Evolutionary conservation across 2,113 vertebrate species (phyloP).

Genomic region (Cheilinus undulatus): DNA sequence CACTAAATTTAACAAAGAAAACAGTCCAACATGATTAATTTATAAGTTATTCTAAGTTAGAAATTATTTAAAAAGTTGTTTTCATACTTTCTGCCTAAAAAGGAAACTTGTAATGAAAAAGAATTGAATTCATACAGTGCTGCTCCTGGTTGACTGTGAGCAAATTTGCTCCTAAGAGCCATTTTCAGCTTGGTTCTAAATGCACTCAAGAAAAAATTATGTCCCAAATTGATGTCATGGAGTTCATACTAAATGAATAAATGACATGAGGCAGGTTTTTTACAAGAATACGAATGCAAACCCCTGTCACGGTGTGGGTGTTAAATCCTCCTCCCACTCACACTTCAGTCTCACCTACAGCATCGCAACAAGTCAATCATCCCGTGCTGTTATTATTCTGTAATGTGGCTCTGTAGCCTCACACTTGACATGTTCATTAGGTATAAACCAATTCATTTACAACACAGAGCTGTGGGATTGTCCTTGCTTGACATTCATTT

Average conservation of each 20-base stretch:
- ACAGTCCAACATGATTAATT: not conserved
- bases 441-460: slow-evolving; percentile 71
- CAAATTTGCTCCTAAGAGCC: not conserved
- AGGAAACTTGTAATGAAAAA: not conserved
- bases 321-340: not conserved
- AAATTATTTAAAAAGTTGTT: not conserved
- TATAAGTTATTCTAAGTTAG: too few relatives aligned
- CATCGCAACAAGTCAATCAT: slow-evolving; percentile 46
- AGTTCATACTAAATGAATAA: not conserved
- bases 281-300: not conserved
- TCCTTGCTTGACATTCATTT: slow-evolving; percentile 76
- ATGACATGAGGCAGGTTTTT: not conserved
- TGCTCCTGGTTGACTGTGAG: not conserved
- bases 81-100: slow-evolving; percentile 2
- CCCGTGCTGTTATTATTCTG: slow-evolving; percentile 31
- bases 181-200: slow-evolving; percentile 1
- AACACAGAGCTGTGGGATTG: slow-evolving; percentile 65
- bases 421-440: slow-evolving; percentile 71
- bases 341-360: slow-evolving; percentile 32
- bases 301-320: not conserved
- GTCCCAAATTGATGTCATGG: not conserved
- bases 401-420: slow-evolving; percentile 31
- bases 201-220: not conserved
- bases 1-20: not conserved
- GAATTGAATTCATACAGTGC: not conserved